Percentiles rank a stretch among this genome's conserved stretches.
phyloP scores from a whole-genome alignment of 2,113 vertebrate species.

The Gasterosteus nipponicus region DNA sequence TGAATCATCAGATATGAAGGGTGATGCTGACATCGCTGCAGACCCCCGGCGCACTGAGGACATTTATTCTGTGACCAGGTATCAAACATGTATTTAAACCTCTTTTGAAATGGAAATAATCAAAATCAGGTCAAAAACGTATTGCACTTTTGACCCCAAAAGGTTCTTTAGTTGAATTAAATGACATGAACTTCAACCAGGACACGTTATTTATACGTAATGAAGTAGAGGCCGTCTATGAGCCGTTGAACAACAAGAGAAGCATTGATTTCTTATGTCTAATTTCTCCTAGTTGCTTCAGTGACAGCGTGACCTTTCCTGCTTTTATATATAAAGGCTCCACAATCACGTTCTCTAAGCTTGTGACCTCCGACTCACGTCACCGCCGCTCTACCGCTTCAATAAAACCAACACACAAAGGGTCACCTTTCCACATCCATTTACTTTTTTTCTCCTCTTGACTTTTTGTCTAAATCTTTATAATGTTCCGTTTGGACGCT shows the following conservation, averaged over 20 bases:
- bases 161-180: not conserved
- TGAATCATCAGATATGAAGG: too few species aligned
- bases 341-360: conserved; percentile 29
- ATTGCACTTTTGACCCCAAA: not conserved
- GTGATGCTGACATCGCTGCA: too few species aligned
- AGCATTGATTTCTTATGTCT: conserved; percentile 6
- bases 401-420: conserved; percentile 56
- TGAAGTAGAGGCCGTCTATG: not conserved
- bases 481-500: conserved; percentile 75
- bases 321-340: conserved; percentile 13
- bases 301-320: conserved; percentile 16
- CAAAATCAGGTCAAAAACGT: not conserved
- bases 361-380: conserved; percentile 41
- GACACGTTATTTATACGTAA: not conserved
- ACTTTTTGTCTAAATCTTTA: conserved; percentile 76
- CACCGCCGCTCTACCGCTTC: conserved; percentile 19
- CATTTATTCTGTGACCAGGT: too few species aligned
- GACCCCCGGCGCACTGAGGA: too few species aligned
- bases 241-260: conserved; percentile 23
- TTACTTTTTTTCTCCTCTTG: conserved; percentile 52
- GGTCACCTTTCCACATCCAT: conserved; percentile 63
- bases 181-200: not conserved
- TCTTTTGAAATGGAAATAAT: not conserved
- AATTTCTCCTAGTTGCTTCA: conserved; percentile 2
- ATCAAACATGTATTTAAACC: too few species aligned